Percentiles rank a stretch among this genome's conserved stretches.
Evolutionary conservation across 2,797 vertebrate genomes (phyloP).

Genomic region (Cuniculus paca): DNA sequence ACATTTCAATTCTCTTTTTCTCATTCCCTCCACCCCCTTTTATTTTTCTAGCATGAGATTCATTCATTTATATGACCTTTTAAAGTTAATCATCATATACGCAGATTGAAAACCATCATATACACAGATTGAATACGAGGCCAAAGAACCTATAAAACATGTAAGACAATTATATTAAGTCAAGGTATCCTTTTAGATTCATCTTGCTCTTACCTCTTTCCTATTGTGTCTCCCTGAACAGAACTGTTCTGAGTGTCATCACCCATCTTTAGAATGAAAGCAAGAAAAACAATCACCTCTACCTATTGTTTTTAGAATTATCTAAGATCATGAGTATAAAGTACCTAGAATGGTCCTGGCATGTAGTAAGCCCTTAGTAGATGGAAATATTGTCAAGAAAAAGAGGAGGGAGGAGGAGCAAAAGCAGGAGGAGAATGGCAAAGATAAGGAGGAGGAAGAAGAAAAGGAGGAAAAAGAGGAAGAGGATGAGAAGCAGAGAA

Average conservation of each 20-base stretch:
- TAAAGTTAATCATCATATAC: not conserved
- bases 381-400: not conserved
- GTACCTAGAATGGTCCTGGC: not conserved
- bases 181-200: not conserved
- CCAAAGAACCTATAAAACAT: not conserved
- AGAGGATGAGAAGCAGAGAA: not conserved
- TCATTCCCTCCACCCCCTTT: not conserved
- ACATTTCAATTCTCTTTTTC: not conserved
- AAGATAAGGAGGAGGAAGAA: not conserved
- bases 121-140: not conserved
- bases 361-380: accelerated
- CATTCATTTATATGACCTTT: not conserved
- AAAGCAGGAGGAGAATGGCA: too few species aligned
- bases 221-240: too few species aligned
- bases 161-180: not conserved
- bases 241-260: not conserved
- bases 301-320: not conserved
- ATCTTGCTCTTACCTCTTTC: not conserved
- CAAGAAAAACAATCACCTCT: too few species aligned
- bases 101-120: not conserved
- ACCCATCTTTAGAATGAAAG: not conserved
- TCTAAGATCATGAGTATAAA: not conserved
- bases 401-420: not conserved
- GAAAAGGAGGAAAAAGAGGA: too few species aligned
- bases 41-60: not conserved